These are phyloP conservation scores for Drosophila phalerata DNA, from an alignment of 2,888 invertebrate species.

Conservation along the genomic window DNA sequence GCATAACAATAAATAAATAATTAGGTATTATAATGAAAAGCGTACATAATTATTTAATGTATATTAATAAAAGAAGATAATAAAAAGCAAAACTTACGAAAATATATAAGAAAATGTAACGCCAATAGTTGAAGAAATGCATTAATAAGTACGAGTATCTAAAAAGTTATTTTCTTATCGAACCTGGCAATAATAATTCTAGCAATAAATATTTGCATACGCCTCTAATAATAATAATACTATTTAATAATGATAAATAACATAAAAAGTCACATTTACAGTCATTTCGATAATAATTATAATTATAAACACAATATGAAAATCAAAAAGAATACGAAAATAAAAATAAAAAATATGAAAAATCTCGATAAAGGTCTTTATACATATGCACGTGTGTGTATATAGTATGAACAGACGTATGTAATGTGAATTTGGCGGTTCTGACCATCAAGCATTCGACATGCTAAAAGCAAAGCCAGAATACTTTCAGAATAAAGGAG, in stretches of 20 bases:
- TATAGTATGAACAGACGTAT: not conserved
- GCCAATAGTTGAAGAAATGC: slow-evolving; percentile 36
- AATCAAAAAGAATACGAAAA: slow-evolving; percentile 12
- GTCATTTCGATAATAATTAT: slow-evolving; percentile 41
- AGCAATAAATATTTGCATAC: slow-evolving; percentile 54
- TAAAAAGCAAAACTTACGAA: not conserved
- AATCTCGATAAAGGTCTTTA: slow-evolving; percentile 22
- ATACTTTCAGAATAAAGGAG: slow-evolving; percentile 20
- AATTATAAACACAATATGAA: slow-evolving; percentile 1
- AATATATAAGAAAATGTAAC: slow-evolving; percentile 17
- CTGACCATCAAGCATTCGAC: slow-evolving; percentile 29
- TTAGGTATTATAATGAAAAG: slow-evolving; percentile 16
- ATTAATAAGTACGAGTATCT: slow-evolving; percentile 37
- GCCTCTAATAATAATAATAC: slow-evolving; percentile 35
- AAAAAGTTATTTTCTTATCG: slow-evolving; percentile 76
- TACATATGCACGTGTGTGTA: slow-evolving; percentile 15
- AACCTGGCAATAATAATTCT: slow-evolving; percentile 80
- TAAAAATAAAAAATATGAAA: too few relatives aligned
- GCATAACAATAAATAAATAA: slow-evolving; percentile 45
- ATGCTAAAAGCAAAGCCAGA: slow-evolving; percentile 35
- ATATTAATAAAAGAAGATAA: slow-evolving; percentile 10
- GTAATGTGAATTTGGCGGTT: slow-evolving; percentile 17
- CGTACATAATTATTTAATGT: slow-evolving; percentile 33
- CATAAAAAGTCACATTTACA: slow-evolving; percentile 23
- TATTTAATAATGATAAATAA: slow-evolving; percentile 24